Conservation (phyloP, 1,140 invertebrate genomes). For the Drosophila prosaltans region DNA sequence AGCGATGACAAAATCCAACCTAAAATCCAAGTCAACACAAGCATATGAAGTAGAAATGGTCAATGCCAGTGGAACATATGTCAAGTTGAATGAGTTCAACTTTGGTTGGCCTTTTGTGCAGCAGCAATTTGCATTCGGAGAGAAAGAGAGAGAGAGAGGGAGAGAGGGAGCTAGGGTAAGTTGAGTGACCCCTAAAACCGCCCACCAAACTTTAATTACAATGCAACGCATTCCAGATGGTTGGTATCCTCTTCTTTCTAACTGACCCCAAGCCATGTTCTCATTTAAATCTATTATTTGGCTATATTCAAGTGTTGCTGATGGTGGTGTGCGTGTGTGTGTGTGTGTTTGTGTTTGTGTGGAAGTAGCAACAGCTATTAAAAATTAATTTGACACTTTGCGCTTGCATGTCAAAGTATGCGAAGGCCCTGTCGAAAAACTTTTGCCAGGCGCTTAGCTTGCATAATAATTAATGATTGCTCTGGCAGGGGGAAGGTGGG, state of each 20-base stretch:
- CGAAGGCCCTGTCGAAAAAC: slow-evolving; percentile 47
- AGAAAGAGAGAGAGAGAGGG: too few species aligned
- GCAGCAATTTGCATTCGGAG: slow-evolving; percentile 35
- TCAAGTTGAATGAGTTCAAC: slow-evolving; percentile 34
- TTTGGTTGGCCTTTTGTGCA: slow-evolving; percentile 43
- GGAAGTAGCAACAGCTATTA: slow-evolving; percentile 53
- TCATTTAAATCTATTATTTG: slow-evolving; percentile 81
- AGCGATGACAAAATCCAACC: slow-evolving; percentile 46
- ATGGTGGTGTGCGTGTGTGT: slow-evolving; percentile 18
- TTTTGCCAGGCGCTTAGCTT: slow-evolving; percentile 74
- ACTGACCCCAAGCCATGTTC: slow-evolving; percentile 35
- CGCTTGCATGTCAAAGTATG: slow-evolving; percentile 78
- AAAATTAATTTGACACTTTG: slow-evolving; percentile 82
- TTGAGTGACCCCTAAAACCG: slow-evolving; percentile 23
- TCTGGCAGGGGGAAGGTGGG: slow-evolving; percentile 24
- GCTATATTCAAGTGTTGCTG: slow-evolving; percentile 54
- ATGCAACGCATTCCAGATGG: slow-evolving; percentile 39
- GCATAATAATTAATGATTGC: slow-evolving; percentile 79
- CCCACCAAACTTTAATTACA: slow-evolving; percentile 54
- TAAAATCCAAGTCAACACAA: slow-evolving; percentile 34
- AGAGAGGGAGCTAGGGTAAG: too few species aligned
- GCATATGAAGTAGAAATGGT: slow-evolving; percentile 6
- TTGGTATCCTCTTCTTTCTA: slow-evolving; percentile 2
- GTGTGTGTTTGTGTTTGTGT: slow-evolving; percentile 10
- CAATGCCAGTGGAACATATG: slow-evolving; percentile 26